A percentile compares a stretch with the other conserved stretches of the same genome.
Evolutionary conservation across 1,140 invertebrate species (phyloP).

Genomic region (Lepidostoma basale): DNA sequence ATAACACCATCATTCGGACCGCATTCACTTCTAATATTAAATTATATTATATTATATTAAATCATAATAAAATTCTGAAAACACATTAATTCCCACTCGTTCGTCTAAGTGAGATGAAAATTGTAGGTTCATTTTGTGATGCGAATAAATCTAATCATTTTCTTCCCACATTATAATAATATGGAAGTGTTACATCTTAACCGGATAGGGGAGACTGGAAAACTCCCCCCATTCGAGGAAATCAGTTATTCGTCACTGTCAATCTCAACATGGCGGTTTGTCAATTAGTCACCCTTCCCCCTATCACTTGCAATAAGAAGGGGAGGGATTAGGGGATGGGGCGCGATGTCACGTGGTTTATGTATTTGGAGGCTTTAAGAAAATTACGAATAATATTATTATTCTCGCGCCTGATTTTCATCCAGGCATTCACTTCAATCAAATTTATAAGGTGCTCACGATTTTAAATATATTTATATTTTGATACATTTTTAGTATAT

Average conservation of each 20-base stretch:
- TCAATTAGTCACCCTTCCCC: slow-evolving; percentile 11
- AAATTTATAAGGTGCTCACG: not conserved
- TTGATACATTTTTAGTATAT: not conserved
- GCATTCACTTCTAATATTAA: too few relatives aligned
- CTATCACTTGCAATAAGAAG: not conserved
- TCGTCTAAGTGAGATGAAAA: too few relatives aligned
- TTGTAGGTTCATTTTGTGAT: too few relatives aligned
- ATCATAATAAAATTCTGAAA: too few relatives aligned
- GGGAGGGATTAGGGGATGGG: not conserved
- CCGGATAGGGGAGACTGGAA: too few relatives aligned
- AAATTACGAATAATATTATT: not conserved
- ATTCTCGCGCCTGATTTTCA: not conserved
- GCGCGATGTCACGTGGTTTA: slow-evolving; percentile 8
- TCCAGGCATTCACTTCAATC: not conserved
- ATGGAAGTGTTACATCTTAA: too few relatives aligned
- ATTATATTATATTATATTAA: too few relatives aligned
- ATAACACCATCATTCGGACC: too few relatives aligned
- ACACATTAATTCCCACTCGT: too few relatives aligned
- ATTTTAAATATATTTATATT: not conserved
- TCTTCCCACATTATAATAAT: too few relatives aligned
- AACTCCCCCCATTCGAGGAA: too few relatives aligned
- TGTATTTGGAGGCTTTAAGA: slow-evolving; percentile 1
- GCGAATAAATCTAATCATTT: too few relatives aligned
- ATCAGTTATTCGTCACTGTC: slow-evolving; percentile 22
- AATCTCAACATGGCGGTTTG: slow-evolving; percentile 8